These are phyloP conservation scores for Onychostruthus taczanowskii DNA, from an alignment of 2,113 vertebrate species.

Conservation along the genomic window DNA sequence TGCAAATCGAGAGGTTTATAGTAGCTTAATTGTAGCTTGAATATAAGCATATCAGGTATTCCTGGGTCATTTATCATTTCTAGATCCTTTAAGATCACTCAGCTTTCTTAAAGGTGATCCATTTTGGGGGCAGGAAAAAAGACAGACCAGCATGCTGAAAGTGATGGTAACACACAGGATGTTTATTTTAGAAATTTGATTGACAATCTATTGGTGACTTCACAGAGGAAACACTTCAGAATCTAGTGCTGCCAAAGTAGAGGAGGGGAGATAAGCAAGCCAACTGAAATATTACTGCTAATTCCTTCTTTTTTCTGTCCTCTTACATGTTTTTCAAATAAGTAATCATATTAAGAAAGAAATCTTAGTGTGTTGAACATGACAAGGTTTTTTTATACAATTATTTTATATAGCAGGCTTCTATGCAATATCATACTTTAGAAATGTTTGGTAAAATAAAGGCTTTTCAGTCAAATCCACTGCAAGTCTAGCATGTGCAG, in stretches of 20 bases:
- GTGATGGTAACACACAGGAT: background rate
- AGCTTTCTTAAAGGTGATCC: background rate
- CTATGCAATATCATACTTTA: background rate
- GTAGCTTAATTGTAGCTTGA: background rate
- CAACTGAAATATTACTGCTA: background rate
- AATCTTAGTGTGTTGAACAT: background rate
- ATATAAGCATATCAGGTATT: background rate
- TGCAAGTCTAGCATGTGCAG: rapidly evolving
- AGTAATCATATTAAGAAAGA: background rate
- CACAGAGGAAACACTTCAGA: background rate
- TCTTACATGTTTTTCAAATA: background rate
- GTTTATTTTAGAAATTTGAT: background rate
- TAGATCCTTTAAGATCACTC: too few relatives aligned
- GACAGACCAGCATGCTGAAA: background rate
- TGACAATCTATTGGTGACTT: background rate
- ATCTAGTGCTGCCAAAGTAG: background rate
- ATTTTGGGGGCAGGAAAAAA: rapidly evolving
- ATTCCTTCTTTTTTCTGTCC: background rate
- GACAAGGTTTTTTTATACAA: background rate
- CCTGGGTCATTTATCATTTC: background rate
- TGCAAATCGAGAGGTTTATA: background rate
- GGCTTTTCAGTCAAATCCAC: background rate
- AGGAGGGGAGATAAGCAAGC: background rate
- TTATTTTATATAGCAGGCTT: background rate
- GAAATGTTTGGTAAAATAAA: background rate